Percentiles rank a stretch among this genome's conserved stretches.
Conservation (phyloP, 2,113 vertebrate genomes). For the Salvelinus namaycush region DNA sequence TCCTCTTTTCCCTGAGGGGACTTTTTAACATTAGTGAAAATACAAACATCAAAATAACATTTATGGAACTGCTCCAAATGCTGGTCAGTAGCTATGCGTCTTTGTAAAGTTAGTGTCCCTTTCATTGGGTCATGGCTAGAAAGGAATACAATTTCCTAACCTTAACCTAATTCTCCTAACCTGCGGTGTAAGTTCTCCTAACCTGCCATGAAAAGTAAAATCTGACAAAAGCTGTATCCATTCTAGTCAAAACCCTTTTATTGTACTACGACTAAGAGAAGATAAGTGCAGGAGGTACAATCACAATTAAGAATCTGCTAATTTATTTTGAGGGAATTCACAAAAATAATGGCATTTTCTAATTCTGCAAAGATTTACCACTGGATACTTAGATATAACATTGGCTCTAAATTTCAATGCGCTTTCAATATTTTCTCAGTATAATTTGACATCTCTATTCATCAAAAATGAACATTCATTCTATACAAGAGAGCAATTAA, state of each 20-base stretch:
- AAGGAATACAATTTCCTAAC: too few relatives aligned
- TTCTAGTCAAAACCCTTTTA: not conserved
- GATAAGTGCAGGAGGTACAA: constrained; percentile 38
- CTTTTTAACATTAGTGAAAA: constrained; percentile 5
- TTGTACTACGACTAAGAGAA: constrained; percentile 39
- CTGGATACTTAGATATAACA: constrained; percentile 3
- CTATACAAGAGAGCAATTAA: constrained; percentile 64
- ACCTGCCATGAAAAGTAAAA: too few relatives aligned
- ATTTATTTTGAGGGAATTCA: not conserved
- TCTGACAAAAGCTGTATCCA: too few relatives aligned
- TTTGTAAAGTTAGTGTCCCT: constrained; percentile 32
- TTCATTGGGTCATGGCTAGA: constrained; percentile 2
- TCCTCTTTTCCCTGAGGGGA: constrained; percentile 37
- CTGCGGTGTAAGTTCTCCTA: too few relatives aligned
- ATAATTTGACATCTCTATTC: constrained; percentile 16
- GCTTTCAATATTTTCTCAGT: constrained; percentile 59
- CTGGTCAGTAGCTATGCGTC: constrained; percentile 47
- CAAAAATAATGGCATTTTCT: constrained; percentile 16
- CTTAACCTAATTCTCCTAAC: too few relatives aligned
- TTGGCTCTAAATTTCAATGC: constrained; percentile 17
- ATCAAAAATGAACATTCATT: constrained; percentile 57
- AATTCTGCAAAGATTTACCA: constrained; percentile 1
- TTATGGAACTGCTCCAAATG: constrained; percentile 27
- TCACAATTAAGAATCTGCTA: constrained; percentile 22
- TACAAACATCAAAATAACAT: not conserved